phyloP scores from a whole-genome alignment of 1,140 invertebrate genomes.

The Atta colombica region DNA sequence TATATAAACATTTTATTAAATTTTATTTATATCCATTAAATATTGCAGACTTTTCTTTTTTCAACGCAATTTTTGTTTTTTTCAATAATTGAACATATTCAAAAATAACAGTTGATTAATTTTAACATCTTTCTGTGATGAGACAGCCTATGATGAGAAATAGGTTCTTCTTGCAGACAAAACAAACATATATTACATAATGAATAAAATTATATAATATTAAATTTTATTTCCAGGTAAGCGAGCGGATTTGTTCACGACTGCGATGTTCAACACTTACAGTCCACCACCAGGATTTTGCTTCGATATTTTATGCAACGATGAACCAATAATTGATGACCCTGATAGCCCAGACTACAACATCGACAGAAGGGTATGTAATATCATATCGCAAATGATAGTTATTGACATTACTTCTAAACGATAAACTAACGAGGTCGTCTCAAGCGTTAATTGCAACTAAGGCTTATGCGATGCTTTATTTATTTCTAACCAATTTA shows the following conservation, averaged over 20 bases:
- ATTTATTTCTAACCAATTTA: not conserved
- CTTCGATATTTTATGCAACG: conserved; percentile 94
- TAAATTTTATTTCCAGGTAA: conserved; percentile 84
- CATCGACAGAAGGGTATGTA: conserved; percentile 89
- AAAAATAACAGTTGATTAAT: too few relatives aligned
- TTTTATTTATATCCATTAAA: too few relatives aligned
- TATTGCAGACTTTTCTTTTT: too few relatives aligned
- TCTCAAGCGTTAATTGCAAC: not conserved
- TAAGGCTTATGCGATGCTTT: conserved; percentile 10
- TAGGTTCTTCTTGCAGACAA: too few relatives aligned
- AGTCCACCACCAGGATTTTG: conserved; percentile 95
- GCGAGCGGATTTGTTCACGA: conserved; percentile 90
- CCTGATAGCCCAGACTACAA: conserved; percentile 91
- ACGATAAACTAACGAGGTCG: conserved; percentile 22
- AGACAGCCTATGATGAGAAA: too few relatives aligned
- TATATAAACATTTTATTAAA: too few relatives aligned
- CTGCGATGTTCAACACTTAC: conserved; percentile 92
- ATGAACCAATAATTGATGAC: conserved; percentile 94
- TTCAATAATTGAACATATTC: too few relatives aligned
- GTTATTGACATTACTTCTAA: not conserved
- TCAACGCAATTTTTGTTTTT: too few relatives aligned
- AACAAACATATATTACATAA: not conserved
- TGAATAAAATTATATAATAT: not conserved
- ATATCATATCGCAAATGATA: not conserved
- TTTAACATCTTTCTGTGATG: too few relatives aligned